These are phyloP conservation scores for Oophaga pumilio DNA, from an alignment of 2,113 vertebrate species.

Conservation along the genomic window DNA sequence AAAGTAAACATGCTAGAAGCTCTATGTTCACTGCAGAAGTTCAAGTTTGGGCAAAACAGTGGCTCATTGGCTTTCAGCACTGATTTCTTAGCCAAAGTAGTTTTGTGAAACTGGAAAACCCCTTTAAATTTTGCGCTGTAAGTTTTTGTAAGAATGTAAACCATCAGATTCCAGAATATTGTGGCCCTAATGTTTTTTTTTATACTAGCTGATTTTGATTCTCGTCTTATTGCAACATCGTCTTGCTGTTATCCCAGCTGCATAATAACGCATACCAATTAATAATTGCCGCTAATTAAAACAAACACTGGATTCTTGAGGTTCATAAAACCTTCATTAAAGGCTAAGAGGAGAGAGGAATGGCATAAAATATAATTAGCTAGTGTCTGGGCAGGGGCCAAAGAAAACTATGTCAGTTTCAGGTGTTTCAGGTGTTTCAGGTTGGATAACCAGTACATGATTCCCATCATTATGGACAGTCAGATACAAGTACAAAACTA, in stretches of 20 bases:
- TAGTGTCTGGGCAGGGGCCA: slow-evolving; percentile 71
- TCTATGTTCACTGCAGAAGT: too few species aligned
- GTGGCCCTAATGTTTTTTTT: neutral
- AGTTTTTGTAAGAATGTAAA: neutral
- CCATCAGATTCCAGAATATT: neutral
- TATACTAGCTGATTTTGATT: slow-evolving; percentile 45
- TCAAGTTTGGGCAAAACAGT: too few species aligned
- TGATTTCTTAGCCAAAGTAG: too few species aligned
- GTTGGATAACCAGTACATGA: slow-evolving; percentile 63
- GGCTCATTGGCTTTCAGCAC: too few species aligned
- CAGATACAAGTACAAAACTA: neutral
- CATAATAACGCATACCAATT: slow-evolving; percentile 56
- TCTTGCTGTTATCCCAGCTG: slow-evolving; percentile 1
- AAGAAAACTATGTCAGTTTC: slow-evolving; percentile 67
- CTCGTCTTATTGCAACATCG: slow-evolving; percentile 31
- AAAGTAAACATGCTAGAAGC: too few species aligned
- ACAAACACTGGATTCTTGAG: slow-evolving; percentile 72
- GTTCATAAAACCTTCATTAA: slow-evolving; percentile 64
- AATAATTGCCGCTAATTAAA: slow-evolving; percentile 70
- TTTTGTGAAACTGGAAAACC: too few species aligned
- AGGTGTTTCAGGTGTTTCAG: slow-evolving; percentile 68
- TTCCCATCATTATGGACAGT: slow-evolving; percentile 26
- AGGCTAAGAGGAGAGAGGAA: slow-evolving; percentile 59
- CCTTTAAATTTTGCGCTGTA: too few species aligned
- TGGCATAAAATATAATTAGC: slow-evolving; percentile 76